These are phyloP conservation scores for Melinopterus prodromus DNA, from an alignment of 2,888 invertebrate species.

Conservation along the genomic window DNA sequence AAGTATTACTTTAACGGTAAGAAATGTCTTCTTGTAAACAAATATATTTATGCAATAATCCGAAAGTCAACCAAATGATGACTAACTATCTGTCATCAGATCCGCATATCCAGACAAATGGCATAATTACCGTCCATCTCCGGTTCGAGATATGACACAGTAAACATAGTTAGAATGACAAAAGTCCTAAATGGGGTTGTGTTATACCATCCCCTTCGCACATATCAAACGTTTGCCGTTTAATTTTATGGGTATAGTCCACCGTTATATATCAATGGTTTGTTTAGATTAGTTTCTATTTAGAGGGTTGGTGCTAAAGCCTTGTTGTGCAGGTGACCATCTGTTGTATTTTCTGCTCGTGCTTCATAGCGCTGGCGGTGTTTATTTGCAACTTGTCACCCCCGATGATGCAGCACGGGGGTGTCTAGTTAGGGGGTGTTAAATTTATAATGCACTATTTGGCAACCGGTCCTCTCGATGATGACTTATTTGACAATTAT, in stretches of 20 bases:
- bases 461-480: background rate
- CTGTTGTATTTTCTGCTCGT: background rate
- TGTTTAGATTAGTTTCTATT: slow-evolving; percentile 4
- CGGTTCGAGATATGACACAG: background rate
- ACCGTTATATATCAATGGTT: background rate
- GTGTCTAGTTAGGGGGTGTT: slow-evolving; percentile 4
- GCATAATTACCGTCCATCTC: background rate
- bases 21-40: no score
- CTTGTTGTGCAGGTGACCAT: background rate
- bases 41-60: no score
- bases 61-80: no score
- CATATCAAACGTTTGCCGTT: background rate
- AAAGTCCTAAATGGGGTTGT: slow-evolving; percentile 16
- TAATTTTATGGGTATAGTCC: background rate
- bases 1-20: no score
- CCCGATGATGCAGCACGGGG: background rate
- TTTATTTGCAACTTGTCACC: slow-evolving; percentile 4
- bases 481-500: slow-evolving; percentile 4
- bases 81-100: background rate
- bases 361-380: background rate
- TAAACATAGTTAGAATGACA: slow-evolving; percentile 30
- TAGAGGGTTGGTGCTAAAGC: background rate
- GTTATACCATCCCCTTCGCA: background rate
- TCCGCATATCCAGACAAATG: background rate
- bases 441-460: slow-evolving; percentile 4